phyloP scores from a whole-genome alignment of 2,797 vertebrate genomes.

The Balearica regulorum region DNA sequence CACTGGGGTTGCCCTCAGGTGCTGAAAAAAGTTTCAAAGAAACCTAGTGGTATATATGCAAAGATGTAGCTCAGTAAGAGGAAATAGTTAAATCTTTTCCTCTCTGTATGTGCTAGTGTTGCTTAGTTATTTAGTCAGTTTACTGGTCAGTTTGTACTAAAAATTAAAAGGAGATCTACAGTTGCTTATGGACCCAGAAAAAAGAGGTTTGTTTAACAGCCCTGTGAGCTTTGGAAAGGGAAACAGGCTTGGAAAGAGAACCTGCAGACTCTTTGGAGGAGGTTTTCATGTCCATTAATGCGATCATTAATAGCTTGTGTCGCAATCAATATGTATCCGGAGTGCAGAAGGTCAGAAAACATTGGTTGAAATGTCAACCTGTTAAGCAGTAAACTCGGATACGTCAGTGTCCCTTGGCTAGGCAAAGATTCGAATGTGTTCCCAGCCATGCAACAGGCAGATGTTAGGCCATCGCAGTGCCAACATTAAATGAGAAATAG shows the following conservation, averaged over 20 bases:
- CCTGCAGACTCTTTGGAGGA: background rate
- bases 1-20: background rate
- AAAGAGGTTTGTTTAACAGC: background rate
- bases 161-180: background rate
- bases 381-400: background rate
- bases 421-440: background rate
- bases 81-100: background rate
- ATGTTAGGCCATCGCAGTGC: background rate
- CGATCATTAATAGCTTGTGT: background rate
- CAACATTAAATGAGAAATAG: background rate
- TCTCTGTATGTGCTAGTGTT: background rate
- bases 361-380: background rate
- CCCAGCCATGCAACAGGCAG: fast-evolving
- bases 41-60: background rate
- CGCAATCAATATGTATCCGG: background rate
- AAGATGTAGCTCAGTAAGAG: background rate
- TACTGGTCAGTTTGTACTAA: background rate
- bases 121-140: background rate
- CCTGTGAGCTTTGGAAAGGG: background rate
- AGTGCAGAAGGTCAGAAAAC: background rate
- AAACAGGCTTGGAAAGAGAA: background rate
- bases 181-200: background rate
- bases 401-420: fast-evolving
- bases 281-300: background rate
- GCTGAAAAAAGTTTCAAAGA: background rate